Evolutionary conservation across 1,140 invertebrate species (phyloP), one percentile per base, ranked within the genome.

Genomic region (Nomia melanderi): DNA sequence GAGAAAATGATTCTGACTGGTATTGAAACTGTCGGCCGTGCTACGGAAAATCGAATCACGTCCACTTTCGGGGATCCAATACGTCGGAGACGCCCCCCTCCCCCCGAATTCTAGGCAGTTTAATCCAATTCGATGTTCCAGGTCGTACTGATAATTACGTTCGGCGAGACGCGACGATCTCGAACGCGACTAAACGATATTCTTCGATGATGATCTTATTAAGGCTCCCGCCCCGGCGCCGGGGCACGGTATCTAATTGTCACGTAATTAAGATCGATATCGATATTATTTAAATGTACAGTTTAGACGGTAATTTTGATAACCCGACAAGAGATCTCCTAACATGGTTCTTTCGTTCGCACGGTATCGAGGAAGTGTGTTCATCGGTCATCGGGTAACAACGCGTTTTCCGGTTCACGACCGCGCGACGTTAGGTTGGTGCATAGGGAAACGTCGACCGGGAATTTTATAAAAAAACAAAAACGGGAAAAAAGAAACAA

Each of bases 1-100:
- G 11, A 39, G 36, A 39, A 57, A 75, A 50, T 33, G 47, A 65
- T 36, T 41, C 23, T 44, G n/a, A 14, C 29, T 67, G 53, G 8
- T 67, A 23, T 69, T 76, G n/a, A 50, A 54, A 76, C 27, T 76
- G 64, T 67, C 39, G 4, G n/a, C 50, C 17, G 25, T n/a, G 20
- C 9, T 20, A 39, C 57, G 31, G 20, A 36, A n/a, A n/a, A 36
- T 36, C 57, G 54, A 6, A 60, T 31, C 17, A 17, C 17, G 8
- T 60, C 25, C 54, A 57, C 11, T 57, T 31, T 56, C 53, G 8
- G 6, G 11, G 23, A 44, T 44, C 14, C 41, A 44, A 44, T 44
- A n/a, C 6, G 41, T 44, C 41, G 41, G 41, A 44, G 20, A n/a
- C n/a, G n/a, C n/a, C n/a, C n/a, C n/a, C n/a, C n/a, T n/a, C n/a